Conservation (phyloP, 2,113 vertebrate species). For the human (Homo sapiens) region DNA sequence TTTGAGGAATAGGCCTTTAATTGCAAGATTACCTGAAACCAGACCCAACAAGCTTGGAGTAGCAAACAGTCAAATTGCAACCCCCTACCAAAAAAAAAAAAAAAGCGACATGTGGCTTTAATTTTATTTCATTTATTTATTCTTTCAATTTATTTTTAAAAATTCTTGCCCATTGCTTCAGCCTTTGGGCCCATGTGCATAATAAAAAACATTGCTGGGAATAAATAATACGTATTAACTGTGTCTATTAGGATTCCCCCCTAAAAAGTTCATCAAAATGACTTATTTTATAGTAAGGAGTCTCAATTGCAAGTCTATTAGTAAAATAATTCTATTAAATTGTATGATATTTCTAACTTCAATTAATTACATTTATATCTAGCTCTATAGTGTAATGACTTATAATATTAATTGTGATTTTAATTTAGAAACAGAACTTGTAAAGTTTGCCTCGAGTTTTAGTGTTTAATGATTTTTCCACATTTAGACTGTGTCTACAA, state of each 20-base stretch:
- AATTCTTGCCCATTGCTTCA: conserved; percentile 11
- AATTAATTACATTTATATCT: conserved; percentile 55
- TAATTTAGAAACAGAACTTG: conserved; percentile 26
- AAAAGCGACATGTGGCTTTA: conserved; percentile 60
- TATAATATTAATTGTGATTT: conserved; percentile 54
- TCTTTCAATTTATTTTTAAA: conserved; percentile 65
- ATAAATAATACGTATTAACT: conserved; percentile 71
- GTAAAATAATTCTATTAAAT: conserved; percentile 64
- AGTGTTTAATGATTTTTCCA: conserved; percentile 50
- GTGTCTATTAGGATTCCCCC: conserved; percentile 44
- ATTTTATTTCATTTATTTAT: conserved; percentile 69
- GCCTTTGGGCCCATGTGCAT: conserved; percentile 57
- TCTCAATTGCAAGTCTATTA: conserved; percentile 60
- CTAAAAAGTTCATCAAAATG: conserved; percentile 52
- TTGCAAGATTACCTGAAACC: conserved; percentile 35
- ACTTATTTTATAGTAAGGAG: conserved; percentile 18
- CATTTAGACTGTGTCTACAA: neutral
- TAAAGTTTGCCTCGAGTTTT: conserved; percentile 47
- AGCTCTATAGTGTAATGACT: conserved; percentile 28
- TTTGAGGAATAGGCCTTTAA: neutral
- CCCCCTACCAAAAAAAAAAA: neutral
- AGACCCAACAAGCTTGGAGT: neutral
- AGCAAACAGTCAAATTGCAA: neutral
- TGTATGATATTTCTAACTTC: conserved; percentile 47
- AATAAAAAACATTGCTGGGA: conserved; percentile 59